phyloP scores from a whole-genome alignment of 2,797 vertebrate species.

The Leptatherina wallacei region DNA sequence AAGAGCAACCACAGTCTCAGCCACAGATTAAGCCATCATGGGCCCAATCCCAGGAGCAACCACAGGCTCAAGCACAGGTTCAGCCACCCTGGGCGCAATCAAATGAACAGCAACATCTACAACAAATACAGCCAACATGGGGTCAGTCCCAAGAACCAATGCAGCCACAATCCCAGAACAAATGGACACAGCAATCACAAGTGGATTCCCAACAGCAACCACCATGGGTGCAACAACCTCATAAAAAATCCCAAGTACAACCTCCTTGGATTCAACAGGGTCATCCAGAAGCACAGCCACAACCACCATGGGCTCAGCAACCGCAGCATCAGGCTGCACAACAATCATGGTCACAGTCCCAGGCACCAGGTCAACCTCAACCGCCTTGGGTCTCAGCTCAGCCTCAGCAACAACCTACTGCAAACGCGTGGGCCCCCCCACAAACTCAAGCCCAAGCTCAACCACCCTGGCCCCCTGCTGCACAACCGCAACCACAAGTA shows the following conservation, averaged over 20 bases:
- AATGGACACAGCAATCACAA: constrained; percentile 82
- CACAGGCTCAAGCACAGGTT: constrained; percentile 25
- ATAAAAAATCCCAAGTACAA: constrained; percentile 71
- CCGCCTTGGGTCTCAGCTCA: constrained; percentile 70
- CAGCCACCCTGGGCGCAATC: constrained; percentile 64
- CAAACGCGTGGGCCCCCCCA: constrained; percentile 71
- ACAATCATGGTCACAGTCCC: constrained; percentile 69
- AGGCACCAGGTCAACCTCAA: constrained; percentile 69
- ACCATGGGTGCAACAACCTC: constrained; percentile 82
- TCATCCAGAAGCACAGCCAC: constrained; percentile 73
- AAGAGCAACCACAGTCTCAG: constrained; percentile 57
- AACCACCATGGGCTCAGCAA: constrained; percentile 84
- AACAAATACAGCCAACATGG: constrained; percentile 70
- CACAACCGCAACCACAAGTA: constrained; percentile 62
- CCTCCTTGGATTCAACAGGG: constrained; percentile 69
- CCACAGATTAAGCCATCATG: constrained; percentile 37
- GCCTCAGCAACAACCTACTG: constrained; percentile 69
- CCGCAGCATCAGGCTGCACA: constrained; percentile 76
- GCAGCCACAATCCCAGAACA: constrained; percentile 75
- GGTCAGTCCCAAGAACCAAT: constrained; percentile 69
- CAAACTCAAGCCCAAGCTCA: constrained; percentile 72
- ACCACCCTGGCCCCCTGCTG: constrained; percentile 73
- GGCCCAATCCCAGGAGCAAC: not conserved
- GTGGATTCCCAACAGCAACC: constrained; percentile 64
- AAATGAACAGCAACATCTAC: constrained; percentile 63